Evolutionary conservation across 2,888 invertebrate genomes (phyloP).

Genomic region (Crioceris asparagi): DNA sequence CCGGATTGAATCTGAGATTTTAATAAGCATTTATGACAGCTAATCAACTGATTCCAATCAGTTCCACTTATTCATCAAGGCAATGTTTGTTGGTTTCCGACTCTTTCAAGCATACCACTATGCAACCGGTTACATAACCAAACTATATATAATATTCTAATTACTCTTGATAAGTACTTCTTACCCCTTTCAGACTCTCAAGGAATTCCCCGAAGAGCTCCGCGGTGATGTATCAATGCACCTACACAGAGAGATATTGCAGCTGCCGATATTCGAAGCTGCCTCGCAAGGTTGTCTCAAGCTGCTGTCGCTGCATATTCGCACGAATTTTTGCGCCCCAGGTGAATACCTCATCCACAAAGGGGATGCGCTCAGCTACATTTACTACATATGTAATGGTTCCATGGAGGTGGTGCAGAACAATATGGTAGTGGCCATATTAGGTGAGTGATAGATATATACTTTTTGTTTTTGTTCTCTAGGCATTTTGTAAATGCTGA

Average conservation of each 20-base stretch:
- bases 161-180: too few relatives aligned
- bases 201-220: constrained; percentile 93
- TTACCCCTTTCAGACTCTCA: constrained; percentile 74
- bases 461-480: too few relatives aligned
- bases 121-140: too few relatives aligned
- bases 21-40: too few relatives aligned
- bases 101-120: too few relatives aligned
- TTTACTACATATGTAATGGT: constrained; percentile 93
- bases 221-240: constrained; percentile 94
- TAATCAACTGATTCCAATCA: too few relatives aligned
- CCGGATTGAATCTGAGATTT: too few relatives aligned
- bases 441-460: constrained; percentile 59
- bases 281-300: constrained; percentile 93
- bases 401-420: constrained; percentile 96
- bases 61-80: too few relatives aligned
- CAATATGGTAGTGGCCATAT: constrained; percentile 92
- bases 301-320: constrained; percentile 81
- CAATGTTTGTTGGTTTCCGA: too few relatives aligned
- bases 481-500: too few relatives aligned
- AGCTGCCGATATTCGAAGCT: constrained; percentile 86
- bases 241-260: constrained; percentile 86
- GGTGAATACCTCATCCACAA: constrained; percentile 91
- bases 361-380: constrained; percentile 87
- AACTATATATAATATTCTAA: too few relatives aligned
- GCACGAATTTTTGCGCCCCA: constrained; percentile 92